Evolutionary conservation across 2,888 invertebrate genomes (phyloP).

Genomic region (Ligdia adustata): DNA sequence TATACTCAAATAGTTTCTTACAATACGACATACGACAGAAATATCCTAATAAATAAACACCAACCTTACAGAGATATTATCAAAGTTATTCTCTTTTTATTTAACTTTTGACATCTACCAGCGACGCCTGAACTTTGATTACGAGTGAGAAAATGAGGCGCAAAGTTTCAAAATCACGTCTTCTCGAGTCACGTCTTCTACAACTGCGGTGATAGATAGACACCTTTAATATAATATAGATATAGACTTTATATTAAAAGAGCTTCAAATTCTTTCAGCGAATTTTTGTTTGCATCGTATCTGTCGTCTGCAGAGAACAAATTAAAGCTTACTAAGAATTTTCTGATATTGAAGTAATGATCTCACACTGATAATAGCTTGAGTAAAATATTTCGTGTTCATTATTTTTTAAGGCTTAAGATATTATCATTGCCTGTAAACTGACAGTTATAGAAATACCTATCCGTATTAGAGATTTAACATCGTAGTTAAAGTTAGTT

Average conservation of each 20-base stretch:
- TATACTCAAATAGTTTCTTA: too few species aligned
- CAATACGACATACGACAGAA: background rate
- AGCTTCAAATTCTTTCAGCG: conserved; percentile 13
- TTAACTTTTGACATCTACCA: conserved; percentile 21
- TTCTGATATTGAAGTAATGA: too few species aligned
- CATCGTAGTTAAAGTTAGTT: too few species aligned
- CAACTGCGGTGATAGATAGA: conserved; percentile 18
- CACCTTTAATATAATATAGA: too few species aligned
- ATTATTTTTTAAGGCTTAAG: too few species aligned
- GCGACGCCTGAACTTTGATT: conserved; percentile 42
- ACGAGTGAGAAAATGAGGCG: conserved; percentile 43
- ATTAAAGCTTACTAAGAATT: conserved; percentile 11
- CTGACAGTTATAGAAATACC: too few species aligned
- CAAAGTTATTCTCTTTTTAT: conserved; percentile 24
- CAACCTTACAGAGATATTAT: conserved; percentile 11
- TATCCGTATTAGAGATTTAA: too few species aligned
- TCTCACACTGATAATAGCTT: too few species aligned
- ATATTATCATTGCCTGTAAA: too few species aligned
- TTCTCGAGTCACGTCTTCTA: conserved; percentile 47
- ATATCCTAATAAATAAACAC: conserved; percentile 3
- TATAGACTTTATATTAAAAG: conserved; percentile 19
- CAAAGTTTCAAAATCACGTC: conserved; percentile 50
- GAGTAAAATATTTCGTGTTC: too few species aligned
- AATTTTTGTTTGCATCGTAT: too few species aligned
- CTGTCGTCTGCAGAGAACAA: too few species aligned